phyloP scores from a whole-genome alignment of 2,888 invertebrate genomes.

The Trypoxylon attenuatum region DNA sequence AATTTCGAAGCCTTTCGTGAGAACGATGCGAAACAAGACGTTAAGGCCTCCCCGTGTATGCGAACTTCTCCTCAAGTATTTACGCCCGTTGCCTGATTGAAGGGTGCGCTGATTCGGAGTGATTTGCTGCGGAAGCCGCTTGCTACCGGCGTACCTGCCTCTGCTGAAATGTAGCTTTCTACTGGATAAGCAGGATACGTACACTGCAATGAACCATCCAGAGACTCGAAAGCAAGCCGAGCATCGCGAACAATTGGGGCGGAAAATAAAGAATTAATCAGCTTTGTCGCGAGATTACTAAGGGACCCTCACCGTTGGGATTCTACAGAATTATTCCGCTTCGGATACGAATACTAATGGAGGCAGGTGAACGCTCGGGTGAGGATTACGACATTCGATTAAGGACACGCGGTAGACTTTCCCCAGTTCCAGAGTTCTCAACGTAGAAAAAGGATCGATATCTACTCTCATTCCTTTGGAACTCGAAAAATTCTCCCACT shows the following conservation, averaged over 20 bases:
- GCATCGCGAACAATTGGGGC: too few relatives aligned
- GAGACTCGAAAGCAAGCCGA: background rate
- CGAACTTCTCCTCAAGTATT: background rate
- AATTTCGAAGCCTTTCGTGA: background rate
- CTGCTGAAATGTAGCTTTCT: background rate
- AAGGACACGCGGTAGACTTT: slow-evolving; percentile 27
- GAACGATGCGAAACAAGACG: background rate
- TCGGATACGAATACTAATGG: background rate
- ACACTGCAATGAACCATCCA: background rate
- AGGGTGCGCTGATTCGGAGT: background rate
- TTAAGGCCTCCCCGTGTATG: background rate
- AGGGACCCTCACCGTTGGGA: too few relatives aligned
- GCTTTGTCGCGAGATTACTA: too few relatives aligned
- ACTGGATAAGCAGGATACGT: background rate
- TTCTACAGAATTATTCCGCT: too few relatives aligned
- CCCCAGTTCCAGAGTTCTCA: too few relatives aligned
- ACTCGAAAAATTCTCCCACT: too few relatives aligned
- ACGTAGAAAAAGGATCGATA: too few relatives aligned
- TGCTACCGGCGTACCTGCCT: background rate
- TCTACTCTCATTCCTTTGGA: too few relatives aligned
- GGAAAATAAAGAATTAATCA: too few relatives aligned
- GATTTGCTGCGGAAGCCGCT: background rate
- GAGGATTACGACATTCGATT: slow-evolving; percentile 29
- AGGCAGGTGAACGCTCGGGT: slow-evolving; percentile 13
- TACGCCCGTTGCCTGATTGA: background rate